Conservation (phyloP, 2,888 invertebrate genomes). For the Synergus laeviventris region DNA sequence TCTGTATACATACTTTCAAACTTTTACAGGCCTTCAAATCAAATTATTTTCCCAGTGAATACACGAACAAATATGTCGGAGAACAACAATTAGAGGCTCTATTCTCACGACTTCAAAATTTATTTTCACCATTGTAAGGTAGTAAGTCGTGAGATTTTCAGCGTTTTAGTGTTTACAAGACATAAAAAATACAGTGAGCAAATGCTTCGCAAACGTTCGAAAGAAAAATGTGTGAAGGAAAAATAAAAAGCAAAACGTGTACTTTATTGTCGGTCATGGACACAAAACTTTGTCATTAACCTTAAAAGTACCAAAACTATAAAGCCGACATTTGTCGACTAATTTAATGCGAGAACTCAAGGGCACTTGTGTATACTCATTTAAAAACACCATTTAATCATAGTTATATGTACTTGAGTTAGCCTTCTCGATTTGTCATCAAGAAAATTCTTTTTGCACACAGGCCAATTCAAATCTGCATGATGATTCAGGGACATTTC, state of each 20-base stretch:
- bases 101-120: constrained; percentile 34
- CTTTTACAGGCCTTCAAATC: constrained; percentile 26
- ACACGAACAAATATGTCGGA: constrained; percentile 1
- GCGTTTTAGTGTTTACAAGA: background rate
- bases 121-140: constrained; percentile 17
- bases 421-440: background rate
- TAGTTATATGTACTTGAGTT: background rate
- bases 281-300: background rate
- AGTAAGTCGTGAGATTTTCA: constrained; percentile 21
- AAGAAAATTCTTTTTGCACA: background rate
- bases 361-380: background rate
- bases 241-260: background rate
- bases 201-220: background rate
- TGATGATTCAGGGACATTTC: background rate
- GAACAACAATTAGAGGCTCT: constrained; percentile 17
- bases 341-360: background rate
- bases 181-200: constrained; percentile 8
- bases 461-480: background rate
- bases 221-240: background rate
- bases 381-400: background rate
- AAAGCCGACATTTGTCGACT: background rate
- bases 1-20: constrained; percentile 21
- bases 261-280: background rate
- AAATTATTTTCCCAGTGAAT: constrained; percentile 25
- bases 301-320: background rate